Percentiles rank a stretch among this genome's conserved stretches.
Evolutionary conservation across 53 echinoderm and acorn worm species (phyloP).

Genomic region (Stichopus horrens): DNA sequence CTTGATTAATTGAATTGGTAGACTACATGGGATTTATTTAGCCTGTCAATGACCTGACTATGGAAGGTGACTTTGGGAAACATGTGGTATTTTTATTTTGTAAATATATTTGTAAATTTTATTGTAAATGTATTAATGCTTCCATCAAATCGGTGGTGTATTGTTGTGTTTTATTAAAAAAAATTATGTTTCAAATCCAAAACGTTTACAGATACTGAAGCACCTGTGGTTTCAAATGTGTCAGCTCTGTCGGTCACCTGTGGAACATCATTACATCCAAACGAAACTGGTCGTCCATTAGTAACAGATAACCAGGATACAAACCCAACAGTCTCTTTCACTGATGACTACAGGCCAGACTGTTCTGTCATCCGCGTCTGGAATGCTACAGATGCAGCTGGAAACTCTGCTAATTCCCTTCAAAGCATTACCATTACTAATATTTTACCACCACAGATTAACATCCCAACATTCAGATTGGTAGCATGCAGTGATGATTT

Average conservation of each 20-base stretch:
- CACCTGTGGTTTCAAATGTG: slow-evolving; percentile 6
- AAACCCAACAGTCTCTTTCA: not conserved
- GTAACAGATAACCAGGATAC: slow-evolving; percentile 33
- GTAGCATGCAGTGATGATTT: slow-evolving; percentile 30
- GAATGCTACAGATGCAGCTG: slow-evolving; percentile 34
- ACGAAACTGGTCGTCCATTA: slow-evolving; percentile 10
- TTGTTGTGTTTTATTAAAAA: no score
- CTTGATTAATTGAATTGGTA: no score
- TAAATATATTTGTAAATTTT: no score
- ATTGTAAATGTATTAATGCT: no score
- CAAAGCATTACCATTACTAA: slow-evolving; percentile 15
- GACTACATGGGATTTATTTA: no score
- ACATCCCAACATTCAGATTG: slow-evolving; percentile 1
- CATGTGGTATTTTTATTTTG: no score
- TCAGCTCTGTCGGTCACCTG: not conserved
- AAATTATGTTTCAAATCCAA: no score
- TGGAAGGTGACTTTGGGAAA: no score
- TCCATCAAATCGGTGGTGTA: no score
- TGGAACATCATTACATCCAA: slow-evolving; percentile 13
- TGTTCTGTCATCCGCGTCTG: slow-evolving; percentile 22
- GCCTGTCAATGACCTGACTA: no score
- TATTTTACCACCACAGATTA: slow-evolving; percentile 9
- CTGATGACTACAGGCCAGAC: not conserved
- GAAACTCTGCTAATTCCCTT: slow-evolving; percentile 1
- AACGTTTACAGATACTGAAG: slow-evolving; percentile 10